Conservation (phyloP, 1,140 invertebrate genomes). For the Drosophila lacertosa region DNA sequence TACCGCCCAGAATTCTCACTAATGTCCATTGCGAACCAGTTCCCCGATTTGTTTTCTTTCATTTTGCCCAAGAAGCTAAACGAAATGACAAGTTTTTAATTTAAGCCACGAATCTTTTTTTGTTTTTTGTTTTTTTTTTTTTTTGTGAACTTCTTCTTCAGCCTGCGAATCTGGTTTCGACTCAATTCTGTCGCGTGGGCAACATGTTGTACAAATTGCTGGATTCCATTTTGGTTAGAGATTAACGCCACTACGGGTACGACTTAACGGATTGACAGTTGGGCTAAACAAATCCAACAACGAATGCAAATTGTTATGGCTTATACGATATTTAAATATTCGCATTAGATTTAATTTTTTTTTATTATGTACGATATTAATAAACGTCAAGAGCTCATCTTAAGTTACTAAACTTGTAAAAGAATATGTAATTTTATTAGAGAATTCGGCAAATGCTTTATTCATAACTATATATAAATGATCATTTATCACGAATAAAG, state of each 20-base stretch:
- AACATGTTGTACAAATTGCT: conserved; percentile 39
- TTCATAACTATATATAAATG: no score
- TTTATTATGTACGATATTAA: conserved; percentile 18
- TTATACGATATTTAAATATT: conserved; percentile 20
- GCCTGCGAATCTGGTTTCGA: conserved; percentile 41
- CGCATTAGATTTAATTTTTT: conserved; percentile 8
- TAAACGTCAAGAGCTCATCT: conserved; percentile 21
- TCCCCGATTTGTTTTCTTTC: conserved; percentile 30
- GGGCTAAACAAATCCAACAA: conserved; percentile 4
- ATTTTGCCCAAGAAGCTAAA: conserved; percentile 53
- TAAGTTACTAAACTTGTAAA: no score
- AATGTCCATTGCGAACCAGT: conserved; percentile 48
- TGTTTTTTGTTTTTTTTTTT: no score
- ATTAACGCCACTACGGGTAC: conserved; percentile 7
- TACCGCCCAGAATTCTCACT: conserved; percentile 48
- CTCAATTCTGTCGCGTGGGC: conserved; percentile 46
- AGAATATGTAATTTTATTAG: no score
- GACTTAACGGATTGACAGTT: conserved; percentile 11
- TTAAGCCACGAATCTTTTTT: conserved; percentile 56
- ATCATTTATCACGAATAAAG: no score
- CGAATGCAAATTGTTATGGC: conserved; percentile 10
- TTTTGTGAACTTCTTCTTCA: conserved; percentile 37
- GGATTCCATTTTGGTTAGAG: conserved; percentile 34
- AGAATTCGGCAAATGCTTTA: no score
- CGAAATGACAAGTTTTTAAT: conserved; percentile 73